These are phyloP conservation scores for Lutjanus argentimaculatus DNA, from an alignment of 2,797 vertebrate species.

Conservation along the genomic window DNA sequence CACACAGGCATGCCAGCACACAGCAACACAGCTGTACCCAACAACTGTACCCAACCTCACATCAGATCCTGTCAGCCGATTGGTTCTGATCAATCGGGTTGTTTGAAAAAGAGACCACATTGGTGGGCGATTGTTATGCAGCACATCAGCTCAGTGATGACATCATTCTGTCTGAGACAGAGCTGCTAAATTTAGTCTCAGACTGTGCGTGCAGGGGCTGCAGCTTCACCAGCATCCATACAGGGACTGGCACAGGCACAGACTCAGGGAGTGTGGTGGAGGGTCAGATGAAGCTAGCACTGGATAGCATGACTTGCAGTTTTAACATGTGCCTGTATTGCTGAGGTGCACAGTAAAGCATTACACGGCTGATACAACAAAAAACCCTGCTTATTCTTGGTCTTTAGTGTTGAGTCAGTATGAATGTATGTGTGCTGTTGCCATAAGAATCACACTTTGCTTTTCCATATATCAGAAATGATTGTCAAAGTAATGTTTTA, in stretches of 20 bases:
- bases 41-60: slow-evolving; percentile 19
- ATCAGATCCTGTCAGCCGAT: slow-evolving; percentile 50
- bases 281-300: slow-evolving; percentile 30
- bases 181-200: slow-evolving; percentile 81
- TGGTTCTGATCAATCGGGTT: slow-evolving; percentile 63
- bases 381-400: not conserved
- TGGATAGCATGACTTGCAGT: slow-evolving; percentile 56
- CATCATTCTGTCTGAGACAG: slow-evolving; percentile 81
- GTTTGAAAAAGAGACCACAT: slow-evolving; percentile 59
- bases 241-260: slow-evolving; percentile 36
- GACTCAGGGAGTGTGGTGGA: slow-evolving; percentile 26
- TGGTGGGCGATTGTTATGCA: slow-evolving; percentile 66
- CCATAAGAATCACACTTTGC: not conserved
- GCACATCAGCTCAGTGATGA: slow-evolving; percentile 78
- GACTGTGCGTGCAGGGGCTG: slow-evolving; percentile 58
- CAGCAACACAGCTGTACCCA: slow-evolving; percentile 30
- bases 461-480: not conserved
- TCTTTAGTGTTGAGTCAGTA: not conserved
- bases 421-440: not conserved
- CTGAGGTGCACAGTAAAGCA: not conserved
- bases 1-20: slow-evolving; percentile 21
- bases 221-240: slow-evolving; percentile 55
- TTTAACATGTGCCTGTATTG: slow-evolving; percentile 7
- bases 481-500: not conserved
- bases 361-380: not conserved